Conservation (phyloP, 2,797 vertebrate species). For the Falco peregrinus region DNA sequence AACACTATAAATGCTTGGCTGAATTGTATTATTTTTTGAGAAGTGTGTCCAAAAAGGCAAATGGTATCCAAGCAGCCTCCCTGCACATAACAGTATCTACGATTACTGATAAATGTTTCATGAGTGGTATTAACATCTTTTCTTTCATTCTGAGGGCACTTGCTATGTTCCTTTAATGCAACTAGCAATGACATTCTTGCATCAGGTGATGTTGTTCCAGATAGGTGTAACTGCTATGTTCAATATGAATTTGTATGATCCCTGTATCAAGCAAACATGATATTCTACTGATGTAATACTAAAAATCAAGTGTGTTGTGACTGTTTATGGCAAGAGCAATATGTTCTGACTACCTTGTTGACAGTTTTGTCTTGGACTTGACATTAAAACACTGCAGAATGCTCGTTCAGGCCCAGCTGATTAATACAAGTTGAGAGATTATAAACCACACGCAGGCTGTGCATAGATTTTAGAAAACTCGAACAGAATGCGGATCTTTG, state of each 20-base stretch:
- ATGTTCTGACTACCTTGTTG: not conserved
- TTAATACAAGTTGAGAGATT: not conserved
- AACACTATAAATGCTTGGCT: not conserved
- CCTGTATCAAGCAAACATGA: not conserved
- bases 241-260: not conserved
- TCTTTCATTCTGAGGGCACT: not conserved
- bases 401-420: not conserved
- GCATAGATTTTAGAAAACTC: not conserved
- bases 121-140: not conserved
- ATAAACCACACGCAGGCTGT: not conserved
- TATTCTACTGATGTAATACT: not conserved
- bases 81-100: not conserved
- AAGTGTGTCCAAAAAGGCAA: not conserved
- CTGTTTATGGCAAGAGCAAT: not conserved
- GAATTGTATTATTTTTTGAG: not conserved
- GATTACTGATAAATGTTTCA: not conserved
- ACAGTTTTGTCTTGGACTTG: not conserved
- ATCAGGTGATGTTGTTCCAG: not conserved
- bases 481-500: not conserved
- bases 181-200: not conserved
- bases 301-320: not conserved
- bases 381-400: not conserved
- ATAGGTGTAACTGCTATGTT: not conserved
- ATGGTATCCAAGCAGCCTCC: not conserved
- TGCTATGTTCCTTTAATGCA: not conserved